Base-by-base conservation (phyloP, 2,888 invertebrate genomes). In the Melanotus villosus region DNA sequence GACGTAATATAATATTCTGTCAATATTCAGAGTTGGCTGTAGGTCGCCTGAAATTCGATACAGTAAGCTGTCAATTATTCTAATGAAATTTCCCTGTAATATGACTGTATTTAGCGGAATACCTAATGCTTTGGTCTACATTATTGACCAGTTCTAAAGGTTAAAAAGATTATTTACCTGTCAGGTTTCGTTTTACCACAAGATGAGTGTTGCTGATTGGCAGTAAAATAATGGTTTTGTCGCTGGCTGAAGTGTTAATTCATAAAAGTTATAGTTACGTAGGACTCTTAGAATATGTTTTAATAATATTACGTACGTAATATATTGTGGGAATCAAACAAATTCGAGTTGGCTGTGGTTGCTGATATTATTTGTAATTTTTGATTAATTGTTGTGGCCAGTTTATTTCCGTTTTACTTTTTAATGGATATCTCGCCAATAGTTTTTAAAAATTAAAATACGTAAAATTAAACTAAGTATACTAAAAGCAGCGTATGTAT, bases 1-100 rank as follows among this genome's bases (percentile, higher is more conserved):
- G 70, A 70, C 68, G 73, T 70, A 73, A 73, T 73, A 73, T 73
- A 73, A 73, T 73, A 73, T 70, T 65, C 70, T 70, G 73, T 73
- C 73, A 73, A 73, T 73, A 73, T 73, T 57, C 56, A 72, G 56
- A 69, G 70, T 62, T 63, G 50, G 60, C 54, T 70, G 60, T 68
- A 64, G 60, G 70, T 72, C 68, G 65, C 38, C 30, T 41, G 72
- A 70, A 72, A 72, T 65, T 47, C 62, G 66, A 72, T 69, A 59
- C 67, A 60, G 52, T 67, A 64, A 72, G 52, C 64, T 66, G 70
- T 67, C 72, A 72, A 72, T 72, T 72, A 72, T 67, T 66, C 68
- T 72, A 72, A 72, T 72, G 72, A 72, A 72, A 72, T 72, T 72
- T 72, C 67, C 59, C 56, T 30, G n/a, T 45, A 38, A 45, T 52